phyloP scores from a whole-genome alignment of 2,888 invertebrate species.

The Microctonus hyperodae region DNA sequence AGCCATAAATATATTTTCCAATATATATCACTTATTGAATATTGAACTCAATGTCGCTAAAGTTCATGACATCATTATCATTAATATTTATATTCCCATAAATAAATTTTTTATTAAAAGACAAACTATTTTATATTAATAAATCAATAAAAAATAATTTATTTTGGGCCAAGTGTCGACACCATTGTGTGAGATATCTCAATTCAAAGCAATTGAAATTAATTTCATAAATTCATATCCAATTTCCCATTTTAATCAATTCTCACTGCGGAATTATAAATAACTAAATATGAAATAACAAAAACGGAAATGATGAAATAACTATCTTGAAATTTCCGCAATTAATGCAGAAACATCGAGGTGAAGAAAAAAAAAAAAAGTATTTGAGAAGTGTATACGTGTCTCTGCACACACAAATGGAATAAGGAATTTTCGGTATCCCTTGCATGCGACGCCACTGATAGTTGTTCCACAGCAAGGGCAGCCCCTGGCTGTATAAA shows the following conservation, averaged over 20 bases:
- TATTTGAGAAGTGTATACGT: background rate
- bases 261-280: background rate
- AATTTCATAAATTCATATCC: conserved; percentile 17
- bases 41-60: no score
- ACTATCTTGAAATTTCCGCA: background rate
- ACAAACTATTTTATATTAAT: background rate
- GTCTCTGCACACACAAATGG: background rate
- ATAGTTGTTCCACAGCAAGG: conserved; percentile 34
- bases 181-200: conserved; percentile 8
- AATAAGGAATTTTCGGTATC: conserved; percentile 6
- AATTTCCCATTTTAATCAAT: conserved; percentile 15
- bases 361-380: background rate
- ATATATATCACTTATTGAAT: no score
- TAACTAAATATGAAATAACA: background rate
- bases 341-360: background rate
- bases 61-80: no score
- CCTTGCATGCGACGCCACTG: conserved; percentile 20
- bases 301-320: background rate
- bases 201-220: conserved; percentile 21
- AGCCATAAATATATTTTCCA: no score
- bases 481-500: conserved; percentile 12
- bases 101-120: background rate
- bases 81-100: background rate
- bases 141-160: background rate
- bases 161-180: background rate